Evolutionary conservation across 2,888 invertebrate genomes (phyloP), one percentile per base, ranked within the genome.

Genomic region (Monochamus alternatus): DNA sequence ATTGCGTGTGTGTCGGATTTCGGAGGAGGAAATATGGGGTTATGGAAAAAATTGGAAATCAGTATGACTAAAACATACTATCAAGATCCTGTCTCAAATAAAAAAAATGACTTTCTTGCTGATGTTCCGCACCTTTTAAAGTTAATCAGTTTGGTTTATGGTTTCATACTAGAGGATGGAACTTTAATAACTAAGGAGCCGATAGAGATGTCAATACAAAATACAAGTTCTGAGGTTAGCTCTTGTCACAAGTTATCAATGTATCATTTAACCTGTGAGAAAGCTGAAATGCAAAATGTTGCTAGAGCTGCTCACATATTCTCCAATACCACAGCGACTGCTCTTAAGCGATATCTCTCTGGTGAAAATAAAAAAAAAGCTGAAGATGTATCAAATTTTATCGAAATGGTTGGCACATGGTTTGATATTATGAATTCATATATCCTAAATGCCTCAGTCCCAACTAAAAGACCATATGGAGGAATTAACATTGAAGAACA

Each of bases 391-490:
- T 65, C 66, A 66, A 65, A 65, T 32, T 14, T 43, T 58, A 10
- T 65, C 22, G 80, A 80, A 63, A 31, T 72, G 32, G 75, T 82
- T 5, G 84, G 81, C 67, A 65, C 58, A 9, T 84, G 84, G 84
- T 84, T 82, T 73, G 81, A 83, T 73, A 67, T 84, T 8, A 74
- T 82, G 65, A 84, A 84, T 62, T 75, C 73, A 10, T 80, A 79
- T 63, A 43, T 43, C 9, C 60, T 60, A 64, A 31, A 67, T 55
- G 64, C 66, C 31, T 52, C 51, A 22, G 60, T 77, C 32, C 58
- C 58, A 31, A 51, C 70, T 7, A 80, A 83, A 77, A 71, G 60
- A 55, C 74, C 78, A 30, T 83, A 77, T 78, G 79, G 82, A 22
- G 12, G 75, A 14, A 14, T n/a, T 43, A 22, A 72, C 52, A 68